phyloP scores from a whole-genome alignment of 2,113 vertebrate genomes.

The Gnathonemus longibarbis region DNA sequence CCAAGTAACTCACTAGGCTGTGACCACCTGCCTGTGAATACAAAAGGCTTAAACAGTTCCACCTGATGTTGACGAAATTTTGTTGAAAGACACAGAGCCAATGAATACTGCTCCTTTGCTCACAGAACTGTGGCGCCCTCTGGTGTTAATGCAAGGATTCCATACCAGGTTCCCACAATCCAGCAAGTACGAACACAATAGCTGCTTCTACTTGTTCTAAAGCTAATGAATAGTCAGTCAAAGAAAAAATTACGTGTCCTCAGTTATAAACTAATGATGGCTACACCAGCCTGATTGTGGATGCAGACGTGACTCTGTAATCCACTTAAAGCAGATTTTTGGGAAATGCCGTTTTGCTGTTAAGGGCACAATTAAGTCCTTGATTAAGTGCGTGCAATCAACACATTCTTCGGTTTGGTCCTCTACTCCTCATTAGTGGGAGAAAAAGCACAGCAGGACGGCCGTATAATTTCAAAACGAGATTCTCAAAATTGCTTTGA shows the following conservation, averaged over 20 bases:
- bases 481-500: conserved; percentile 1
- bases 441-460: not conserved
- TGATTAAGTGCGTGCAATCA: conserved; percentile 4
- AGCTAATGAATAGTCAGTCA: not conserved
- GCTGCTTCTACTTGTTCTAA: not conserved
- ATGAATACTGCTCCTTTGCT: not conserved
- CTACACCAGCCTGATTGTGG: not conserved
- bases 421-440: not conserved
- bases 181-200: not conserved
- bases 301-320: not conserved
- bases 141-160: not conserved
- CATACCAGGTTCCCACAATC: not conserved
- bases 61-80: not conserved
- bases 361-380: conserved; percentile 9
- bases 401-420: not conserved
- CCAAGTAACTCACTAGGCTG: not conserved
- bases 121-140: conserved; percentile 6
- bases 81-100: not conserved
- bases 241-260: not conserved
- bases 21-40: not conserved
- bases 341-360: not conserved
- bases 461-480: not conserved
- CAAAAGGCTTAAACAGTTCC: not conserved
- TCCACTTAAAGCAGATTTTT: not conserved
- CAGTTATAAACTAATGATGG: not conserved